Evolutionary conservation across 2,113 vertebrate genomes (phyloP), one percentile per base, ranked within the genome.

Genomic region (Trematocara marginatum): DNA sequence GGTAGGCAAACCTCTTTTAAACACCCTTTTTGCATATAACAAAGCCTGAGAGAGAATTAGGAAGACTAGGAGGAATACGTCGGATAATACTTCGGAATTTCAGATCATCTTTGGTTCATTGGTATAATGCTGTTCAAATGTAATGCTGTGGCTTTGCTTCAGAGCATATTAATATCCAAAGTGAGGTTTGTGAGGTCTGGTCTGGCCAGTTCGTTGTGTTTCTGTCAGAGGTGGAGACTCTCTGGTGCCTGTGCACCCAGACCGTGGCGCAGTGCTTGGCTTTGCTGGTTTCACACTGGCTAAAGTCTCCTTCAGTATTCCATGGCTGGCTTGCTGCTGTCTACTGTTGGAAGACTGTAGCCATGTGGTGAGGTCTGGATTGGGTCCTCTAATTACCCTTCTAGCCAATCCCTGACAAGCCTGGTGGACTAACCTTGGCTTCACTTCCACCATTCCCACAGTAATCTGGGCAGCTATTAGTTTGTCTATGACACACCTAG

Each of bases 1-100:
- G 98, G 99, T 99, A 97, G 97, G 95, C 86, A 91, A 9, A 38
- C 84, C 90, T 78, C 2, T 6, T 84, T 81, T 51, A 56, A 54
- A 45, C 29, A 40, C 29, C 52, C 18, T 90, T 74, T 69, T 45
- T 81, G 53, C 71, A 79, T n/a, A 35, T 20, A 66, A 35, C 15
- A 29, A 83, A 80, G 66, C 38, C 40, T 57, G 26, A 34, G 13
- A 51, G 45, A 86, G 84, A 89, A 86, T 86, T 74, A 71, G 45
- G 51, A 88, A 82, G 18, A 57, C 54, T 76, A 53, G 74, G 45
- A 81, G 76, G 81, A 83, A 91, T 88, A 86, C 23, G 6, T 66
- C 34, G 0, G 59, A 38, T 38, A 64, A 38, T 64, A 85, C 89
- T 82, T 88, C 81, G 51, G 90, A 64, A 79, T 92, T 89, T 88